A percentile compares a stretch with the other conserved stretches of the same genome.
Conservation (phyloP, 2,113 vertebrate species). For the Carassius carassius region DNA sequence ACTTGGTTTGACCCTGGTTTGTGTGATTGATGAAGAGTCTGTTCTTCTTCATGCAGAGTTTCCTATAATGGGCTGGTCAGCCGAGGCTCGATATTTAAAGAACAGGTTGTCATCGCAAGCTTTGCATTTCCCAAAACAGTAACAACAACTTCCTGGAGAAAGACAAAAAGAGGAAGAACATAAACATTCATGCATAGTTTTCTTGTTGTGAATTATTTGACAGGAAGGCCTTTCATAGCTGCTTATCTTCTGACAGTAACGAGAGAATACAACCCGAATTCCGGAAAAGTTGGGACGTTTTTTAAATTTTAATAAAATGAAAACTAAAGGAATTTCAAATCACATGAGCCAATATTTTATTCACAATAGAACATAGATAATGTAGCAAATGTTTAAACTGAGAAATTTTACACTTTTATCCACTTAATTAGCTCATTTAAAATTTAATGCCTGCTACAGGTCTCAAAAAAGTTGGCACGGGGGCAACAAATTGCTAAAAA, state of each 20-base stretch:
- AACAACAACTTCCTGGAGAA: constrained; percentile 7
- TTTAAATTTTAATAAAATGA: too few relatives aligned
- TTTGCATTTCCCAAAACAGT: background rate
- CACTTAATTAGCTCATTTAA: too few relatives aligned
- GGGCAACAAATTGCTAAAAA: too few relatives aligned
- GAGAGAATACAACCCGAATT: background rate
- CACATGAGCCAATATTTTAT: too few relatives aligned
- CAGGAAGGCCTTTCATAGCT: background rate
- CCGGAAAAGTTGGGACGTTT: too few relatives aligned
- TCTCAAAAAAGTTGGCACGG: too few relatives aligned
- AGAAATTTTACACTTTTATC: too few relatives aligned
- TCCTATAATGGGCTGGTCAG: background rate
- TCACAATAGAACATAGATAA: too few relatives aligned
- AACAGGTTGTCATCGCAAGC: background rate
- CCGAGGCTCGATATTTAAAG: background rate
- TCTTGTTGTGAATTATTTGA: background rate
- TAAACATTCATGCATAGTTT: background rate
- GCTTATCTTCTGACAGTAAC: background rate
- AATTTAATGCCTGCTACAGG: too few relatives aligned
- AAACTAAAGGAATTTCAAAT: too few relatives aligned
- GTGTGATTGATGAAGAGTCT: background rate
- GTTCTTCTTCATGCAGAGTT: background rate
- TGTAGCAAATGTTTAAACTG: too few relatives aligned
- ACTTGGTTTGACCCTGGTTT: background rate
- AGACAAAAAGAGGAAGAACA: constrained; percentile 5